Evolutionary conservation across 2,888 invertebrate species (phyloP).

Genomic region (Syrphus vitripennis): DNA sequence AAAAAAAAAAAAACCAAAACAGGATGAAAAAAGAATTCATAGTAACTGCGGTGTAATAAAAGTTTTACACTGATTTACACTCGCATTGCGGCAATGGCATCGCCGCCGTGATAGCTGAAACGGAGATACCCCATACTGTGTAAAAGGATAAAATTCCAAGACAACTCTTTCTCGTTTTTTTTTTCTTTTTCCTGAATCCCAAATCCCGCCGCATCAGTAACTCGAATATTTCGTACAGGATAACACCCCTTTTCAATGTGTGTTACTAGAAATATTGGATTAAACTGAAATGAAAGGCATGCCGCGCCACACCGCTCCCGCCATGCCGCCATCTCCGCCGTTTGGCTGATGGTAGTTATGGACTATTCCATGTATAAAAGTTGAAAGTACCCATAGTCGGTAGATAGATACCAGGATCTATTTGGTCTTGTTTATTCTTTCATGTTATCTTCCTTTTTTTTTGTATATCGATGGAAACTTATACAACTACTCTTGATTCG

Average conservation of each 20-base stretch:
- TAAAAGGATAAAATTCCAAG: not conserved
- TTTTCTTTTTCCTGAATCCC: not conserved
- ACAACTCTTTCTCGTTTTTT: not conserved
- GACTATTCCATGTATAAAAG: not conserved
- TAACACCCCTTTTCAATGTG: constrained; percentile 39
- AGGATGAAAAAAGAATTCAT: constrained; percentile 55
- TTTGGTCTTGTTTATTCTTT: constrained; percentile 42
- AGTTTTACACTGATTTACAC: constrained; percentile 70
- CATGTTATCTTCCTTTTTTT: not conserved
- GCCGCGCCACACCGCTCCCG: not conserved
- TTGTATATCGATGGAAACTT: constrained; percentile 43
- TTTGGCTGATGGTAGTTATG: not conserved
- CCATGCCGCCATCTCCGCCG: too few species aligned
- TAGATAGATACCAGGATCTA: constrained; percentile 17
- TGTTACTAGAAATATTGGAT: constrained; percentile 56
- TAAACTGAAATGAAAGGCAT: constrained; percentile 36
- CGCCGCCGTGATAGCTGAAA: constrained; percentile 29
- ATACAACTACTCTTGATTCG: constrained; percentile 41
- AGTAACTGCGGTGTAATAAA: constrained; percentile 70
- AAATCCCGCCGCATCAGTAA: constrained; percentile 24
- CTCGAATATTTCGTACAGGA: constrained; percentile 41
- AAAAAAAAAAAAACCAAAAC: not conserved
- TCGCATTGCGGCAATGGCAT: constrained; percentile 61
- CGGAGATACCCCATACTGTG: constrained; percentile 16
- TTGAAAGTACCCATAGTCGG: not conserved